Percentiles rank a stretch among this genome's conserved stretches.
phyloP scores from a whole-genome alignment of 2,113 vertebrate genomes.

The Zapornia atra region DNA sequence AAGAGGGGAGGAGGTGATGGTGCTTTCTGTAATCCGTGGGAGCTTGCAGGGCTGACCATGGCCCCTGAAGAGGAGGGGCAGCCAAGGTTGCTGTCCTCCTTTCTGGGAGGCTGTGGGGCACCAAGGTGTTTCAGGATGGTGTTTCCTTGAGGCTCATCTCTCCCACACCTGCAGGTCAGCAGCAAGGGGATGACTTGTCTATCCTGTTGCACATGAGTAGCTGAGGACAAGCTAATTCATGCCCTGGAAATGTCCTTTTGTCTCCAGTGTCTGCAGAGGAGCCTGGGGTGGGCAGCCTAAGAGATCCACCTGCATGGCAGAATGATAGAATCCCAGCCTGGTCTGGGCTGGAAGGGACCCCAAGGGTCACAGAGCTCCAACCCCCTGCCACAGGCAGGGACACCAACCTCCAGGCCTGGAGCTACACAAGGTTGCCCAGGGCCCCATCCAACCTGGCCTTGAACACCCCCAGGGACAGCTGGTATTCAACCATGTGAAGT shows the following conservation, averaged over 20 bases:
- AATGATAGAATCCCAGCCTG: background rate
- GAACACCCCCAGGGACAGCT: background rate
- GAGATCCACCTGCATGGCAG: background rate
- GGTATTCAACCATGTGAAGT: background rate
- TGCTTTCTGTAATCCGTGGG: background rate
- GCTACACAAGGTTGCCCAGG: too few species aligned
- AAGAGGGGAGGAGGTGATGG: background rate
- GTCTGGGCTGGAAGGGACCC: too few species aligned
- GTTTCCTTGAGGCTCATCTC: background rate
- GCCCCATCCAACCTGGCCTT: too few species aligned
- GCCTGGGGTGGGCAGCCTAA: background rate
- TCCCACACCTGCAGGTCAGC: background rate
- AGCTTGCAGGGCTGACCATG: background rate
- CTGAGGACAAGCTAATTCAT: background rate
- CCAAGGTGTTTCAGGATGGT: background rate
- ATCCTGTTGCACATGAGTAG: accelerated
- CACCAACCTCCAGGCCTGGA: too few species aligned
- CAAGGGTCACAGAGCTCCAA: too few species aligned
- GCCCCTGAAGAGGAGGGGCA: background rate
- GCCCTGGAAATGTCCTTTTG: background rate
- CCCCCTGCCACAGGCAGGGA: too few species aligned
- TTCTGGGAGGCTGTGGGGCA: background rate
- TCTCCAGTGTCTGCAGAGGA: background rate
- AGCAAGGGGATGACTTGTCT: background rate
- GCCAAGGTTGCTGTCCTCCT: background rate